Evolutionary conservation across 2,797 vertebrate genomes (phyloP).

Genomic region (Sylvia borin): DNA sequence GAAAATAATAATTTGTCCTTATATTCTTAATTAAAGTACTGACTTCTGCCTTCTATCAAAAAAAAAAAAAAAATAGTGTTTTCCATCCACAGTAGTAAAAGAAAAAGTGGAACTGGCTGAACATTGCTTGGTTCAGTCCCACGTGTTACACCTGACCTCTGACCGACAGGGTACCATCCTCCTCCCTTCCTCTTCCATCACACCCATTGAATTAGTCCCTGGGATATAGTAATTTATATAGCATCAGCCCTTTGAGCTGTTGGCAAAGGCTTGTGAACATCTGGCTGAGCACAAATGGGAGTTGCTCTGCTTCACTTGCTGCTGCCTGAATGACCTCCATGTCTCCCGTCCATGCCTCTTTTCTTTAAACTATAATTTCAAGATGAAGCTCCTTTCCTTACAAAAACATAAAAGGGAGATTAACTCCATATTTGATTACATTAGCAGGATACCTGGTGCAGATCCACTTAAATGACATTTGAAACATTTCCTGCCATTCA

Average conservation of each 20-base stretch:
- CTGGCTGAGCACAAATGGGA: slow-evolving; percentile 63
- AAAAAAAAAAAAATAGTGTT: not conserved
- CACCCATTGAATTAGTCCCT: slow-evolving; percentile 63
- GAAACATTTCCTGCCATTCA: slow-evolving; percentile 55
- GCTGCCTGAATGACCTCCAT: slow-evolving; percentile 40
- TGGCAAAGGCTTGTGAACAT: slow-evolving; percentile 59
- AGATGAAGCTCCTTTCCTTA: slow-evolving; percentile 50
- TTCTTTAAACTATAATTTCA: slow-evolving; percentile 48
- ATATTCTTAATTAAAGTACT: not conserved
- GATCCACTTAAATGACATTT: slow-evolving; percentile 30
- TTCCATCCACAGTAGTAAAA: not conserved
- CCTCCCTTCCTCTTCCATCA: slow-evolving; percentile 62
- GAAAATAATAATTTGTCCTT: not conserved
- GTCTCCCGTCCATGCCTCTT: slow-evolving; percentile 16
- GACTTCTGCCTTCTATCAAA: not conserved
- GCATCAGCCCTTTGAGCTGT: slow-evolving; percentile 49
- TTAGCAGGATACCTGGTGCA: slow-evolving; percentile 38
- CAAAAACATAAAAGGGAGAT: slow-evolving; percentile 41
- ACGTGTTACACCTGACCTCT: slow-evolving; percentile 41
- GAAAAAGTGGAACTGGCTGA: not conserved
- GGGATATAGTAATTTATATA: slow-evolving; percentile 64
- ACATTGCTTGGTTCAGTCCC: not conserved
- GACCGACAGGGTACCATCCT: slow-evolving; percentile 23
- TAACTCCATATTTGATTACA: slow-evolving; percentile 37
- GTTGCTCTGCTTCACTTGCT: slow-evolving; percentile 57